Evolutionary conservation across 2,888 invertebrate species (phyloP), one percentile per base, ranked within the genome.

Genomic region (Synanthedon tipuliformis): DNA sequence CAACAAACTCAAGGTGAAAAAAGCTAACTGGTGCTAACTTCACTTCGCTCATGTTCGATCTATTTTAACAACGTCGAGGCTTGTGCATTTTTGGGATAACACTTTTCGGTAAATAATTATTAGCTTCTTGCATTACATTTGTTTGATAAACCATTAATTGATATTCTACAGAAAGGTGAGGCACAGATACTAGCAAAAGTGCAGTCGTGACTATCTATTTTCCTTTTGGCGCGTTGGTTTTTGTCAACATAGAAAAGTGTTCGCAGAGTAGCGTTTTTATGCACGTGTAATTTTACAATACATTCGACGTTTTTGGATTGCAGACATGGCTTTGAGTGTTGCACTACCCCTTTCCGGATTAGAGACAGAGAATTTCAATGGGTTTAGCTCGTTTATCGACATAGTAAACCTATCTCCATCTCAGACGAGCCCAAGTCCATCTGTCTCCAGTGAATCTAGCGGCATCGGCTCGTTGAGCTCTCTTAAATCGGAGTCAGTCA

Each of bases 301-400:
- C 59, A 72, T 68, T 67, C 62, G 66, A 69, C 62, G 71, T 73
- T 80, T 79, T 80, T 61, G 64, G 55, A 71, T 85, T 76, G 51
- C 86, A 87, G 88, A 80, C 74, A 90, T 90, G 90, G 90, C 90
- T 76, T 77, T 91, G 71, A 87, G 89, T 71, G 85, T 90, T 74
- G 90, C 90, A 65, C 76, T 91, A 78, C 89, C 90, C 56, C 72
- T 89, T 57, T 84, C 88, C 61, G 90, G 88, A 58, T 71, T 90
- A 77, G 89, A 89, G 69, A 76, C 88, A 52, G 89, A 88, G 55
- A 83, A 81, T 63, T 89, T 89, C 69, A 79, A 83, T 65, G 82
- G 85, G 48, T 81, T 84, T 62, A 85, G 78, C 73, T 82, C 79
- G 52, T 88, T 74, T 64, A 85, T 86, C 70, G 85, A 86, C 70